Conservation (phyloP, 2,113 vertebrate genomes). For the Empidonax traillii region DNA sequence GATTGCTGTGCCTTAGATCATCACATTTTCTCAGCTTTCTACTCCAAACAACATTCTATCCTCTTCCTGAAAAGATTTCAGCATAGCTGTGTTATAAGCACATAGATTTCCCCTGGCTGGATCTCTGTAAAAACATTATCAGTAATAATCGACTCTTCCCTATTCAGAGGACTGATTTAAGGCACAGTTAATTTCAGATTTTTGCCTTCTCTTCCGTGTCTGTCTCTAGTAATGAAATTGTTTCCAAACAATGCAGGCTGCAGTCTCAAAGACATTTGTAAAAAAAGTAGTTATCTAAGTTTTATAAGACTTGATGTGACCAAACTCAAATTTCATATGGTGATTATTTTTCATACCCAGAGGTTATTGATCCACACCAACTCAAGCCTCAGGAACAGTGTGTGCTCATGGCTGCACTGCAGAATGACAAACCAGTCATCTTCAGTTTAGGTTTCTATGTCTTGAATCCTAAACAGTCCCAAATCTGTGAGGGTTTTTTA, state of each 20-base stretch:
- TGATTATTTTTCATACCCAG: neutral
- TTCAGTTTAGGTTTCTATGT: neutral
- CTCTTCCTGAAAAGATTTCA: neutral
- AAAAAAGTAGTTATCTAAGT: neutral
- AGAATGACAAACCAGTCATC: neutral
- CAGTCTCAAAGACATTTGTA: neutral
- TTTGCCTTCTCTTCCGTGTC: neutral
- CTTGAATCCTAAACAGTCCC: neutral
- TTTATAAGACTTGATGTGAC: neutral
- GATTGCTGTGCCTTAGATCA: neutral
- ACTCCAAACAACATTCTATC: neutral
- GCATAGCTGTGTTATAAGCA: neutral
- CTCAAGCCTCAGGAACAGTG: neutral
- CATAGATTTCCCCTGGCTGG: neutral
- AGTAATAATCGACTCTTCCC: neutral
- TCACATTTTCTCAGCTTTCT: neutral
- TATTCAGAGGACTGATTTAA: conserved; percentile 10
- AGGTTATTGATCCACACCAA: neutral
- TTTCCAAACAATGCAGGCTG: neutral
- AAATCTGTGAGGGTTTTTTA: neutral
- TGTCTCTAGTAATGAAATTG: neutral
- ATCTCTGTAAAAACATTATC: neutral
- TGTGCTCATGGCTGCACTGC: neutral
- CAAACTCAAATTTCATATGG: neutral
- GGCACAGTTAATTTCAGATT: neutral